Percentiles rank a stretch among this genome's conserved stretches.
phyloP scores from a whole-genome alignment of 2,113 vertebrate genomes.

The Amazona vittata region DNA sequence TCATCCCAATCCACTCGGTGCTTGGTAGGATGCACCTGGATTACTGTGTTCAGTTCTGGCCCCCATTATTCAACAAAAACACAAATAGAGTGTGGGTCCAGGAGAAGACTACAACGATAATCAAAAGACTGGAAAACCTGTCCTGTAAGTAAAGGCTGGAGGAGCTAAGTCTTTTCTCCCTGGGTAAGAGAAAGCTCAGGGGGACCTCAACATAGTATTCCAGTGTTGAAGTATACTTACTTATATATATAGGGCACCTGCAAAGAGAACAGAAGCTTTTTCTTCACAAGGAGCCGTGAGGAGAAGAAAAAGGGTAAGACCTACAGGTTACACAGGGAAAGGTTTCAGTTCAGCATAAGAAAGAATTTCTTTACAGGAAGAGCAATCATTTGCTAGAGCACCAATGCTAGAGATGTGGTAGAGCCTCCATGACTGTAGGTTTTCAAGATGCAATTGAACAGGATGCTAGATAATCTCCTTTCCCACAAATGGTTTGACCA shows the following conservation, averaged over 20 bases:
- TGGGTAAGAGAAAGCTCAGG: too few species aligned
- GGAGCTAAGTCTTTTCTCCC: neutral
- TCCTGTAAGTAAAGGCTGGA: neutral
- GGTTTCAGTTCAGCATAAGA: neutral
- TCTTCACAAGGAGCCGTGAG: rapidly evolving
- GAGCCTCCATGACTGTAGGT: rapidly evolving
- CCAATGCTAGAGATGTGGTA: rapidly evolving
- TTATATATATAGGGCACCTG: neutral
- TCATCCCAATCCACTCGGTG: neutral
- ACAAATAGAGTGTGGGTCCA: neutral
- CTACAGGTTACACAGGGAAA: neutral
- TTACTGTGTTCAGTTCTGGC: neutral
- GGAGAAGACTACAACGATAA: neutral
- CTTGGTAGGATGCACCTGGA: neutral
- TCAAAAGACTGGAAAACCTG: neutral
- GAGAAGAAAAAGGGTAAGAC: neutral
- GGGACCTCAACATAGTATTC: neutral
- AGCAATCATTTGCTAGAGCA: neutral
- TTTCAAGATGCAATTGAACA: neutral
- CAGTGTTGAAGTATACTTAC: neutral
- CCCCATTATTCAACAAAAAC: neutral
- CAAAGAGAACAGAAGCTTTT: neutral
- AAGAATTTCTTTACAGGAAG: neutral
- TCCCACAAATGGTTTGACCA: neutral
- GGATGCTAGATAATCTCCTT: neutral